Evolutionary conservation across 2,888 invertebrate genomes (phyloP), one percentile per base, ranked within the genome.

Genomic region (Ophion ventricosus): DNA sequence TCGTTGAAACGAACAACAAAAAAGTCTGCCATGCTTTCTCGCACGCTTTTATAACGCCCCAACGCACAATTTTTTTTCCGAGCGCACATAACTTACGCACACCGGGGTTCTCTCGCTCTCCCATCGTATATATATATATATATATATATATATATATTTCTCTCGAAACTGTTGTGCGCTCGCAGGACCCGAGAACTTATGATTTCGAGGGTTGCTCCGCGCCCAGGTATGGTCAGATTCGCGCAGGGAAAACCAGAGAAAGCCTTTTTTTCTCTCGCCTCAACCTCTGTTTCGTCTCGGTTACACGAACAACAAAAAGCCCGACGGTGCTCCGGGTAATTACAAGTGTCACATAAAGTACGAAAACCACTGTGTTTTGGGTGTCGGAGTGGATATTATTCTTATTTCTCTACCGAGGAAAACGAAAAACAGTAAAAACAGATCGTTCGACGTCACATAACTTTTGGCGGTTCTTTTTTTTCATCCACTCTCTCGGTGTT

Each of bases 291-390:
- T 63, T 67, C 61, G 61, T 79, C 70, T 81, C 79, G 79, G 79
- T 59, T 56, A 25, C 54, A 40, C 11, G 40, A n/a, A 54, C 64
- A 56, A 67, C 25, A 63, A 70, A 26, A 61, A 43, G 35, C 61
- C 26, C 82, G 66, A 76, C 74, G 86, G 82, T 43, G 14, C 49
- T 54, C 57, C 87, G 89, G 91, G 90, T 61, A 43, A 73, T 80
- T 80, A 72, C 90, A 89, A 87, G 88, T 91, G 92, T 91, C 92
- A 92, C 92, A 91, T 92, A 92, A 92, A 92, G 84, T 82, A 92
- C 78, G 66, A 81, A 84, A 88, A 88, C 83, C 82, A 85, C 88
- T 88, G 90, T 91, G 91, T 90, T 90, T 88, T 86, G 40, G 59
- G n/a, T 17, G 25, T 8, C 11, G 23, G 23, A 40, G 43, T 11